Percentiles rank a stretch among this genome's conserved stretches.
Evolutionary conservation across 2,888 invertebrate genomes (phyloP).

Genomic region (Flexamia atlantica): DNA sequence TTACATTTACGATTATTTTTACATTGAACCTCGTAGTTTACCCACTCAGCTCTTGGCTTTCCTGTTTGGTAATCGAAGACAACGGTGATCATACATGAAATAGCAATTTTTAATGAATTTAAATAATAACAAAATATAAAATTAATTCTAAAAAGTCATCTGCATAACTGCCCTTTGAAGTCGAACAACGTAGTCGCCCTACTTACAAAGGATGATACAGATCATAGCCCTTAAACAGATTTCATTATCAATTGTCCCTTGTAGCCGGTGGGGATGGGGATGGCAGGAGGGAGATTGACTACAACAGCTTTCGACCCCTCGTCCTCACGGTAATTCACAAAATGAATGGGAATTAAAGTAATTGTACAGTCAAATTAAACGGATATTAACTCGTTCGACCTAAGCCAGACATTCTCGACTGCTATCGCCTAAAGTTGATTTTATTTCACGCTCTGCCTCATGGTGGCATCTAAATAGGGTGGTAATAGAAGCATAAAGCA

Average conservation of each 20-base stretch:
- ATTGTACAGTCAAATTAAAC: conserved; percentile 46
- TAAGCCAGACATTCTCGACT: not conserved
- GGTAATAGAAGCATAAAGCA: no score
- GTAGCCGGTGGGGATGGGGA: not conserved
- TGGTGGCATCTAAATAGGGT: no score
- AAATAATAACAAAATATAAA: no score
- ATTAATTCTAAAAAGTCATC: not conserved
- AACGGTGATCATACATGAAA: no score
- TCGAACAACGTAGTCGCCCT: not conserved
- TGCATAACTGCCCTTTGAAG: not conserved
- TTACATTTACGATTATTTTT: no score
- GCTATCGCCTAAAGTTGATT: no score
- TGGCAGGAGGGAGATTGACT: not conserved
- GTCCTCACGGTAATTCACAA: conserved; percentile 33
- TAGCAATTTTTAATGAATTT: no score
- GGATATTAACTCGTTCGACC: not conserved
- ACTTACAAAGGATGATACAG: conserved; percentile 28
- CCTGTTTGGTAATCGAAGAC: no score
- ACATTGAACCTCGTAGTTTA: no score
- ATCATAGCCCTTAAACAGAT: conserved; percentile 33
- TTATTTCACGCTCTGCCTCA: no score
- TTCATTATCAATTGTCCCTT: conserved; percentile 47
- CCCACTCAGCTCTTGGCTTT: no score
- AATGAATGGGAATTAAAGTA: conserved; percentile 47
- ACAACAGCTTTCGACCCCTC: conserved; percentile 5